Evolutionary conservation across 2,797 vertebrate species (phyloP).

Genomic region (Alosa sapidissima): DNA sequence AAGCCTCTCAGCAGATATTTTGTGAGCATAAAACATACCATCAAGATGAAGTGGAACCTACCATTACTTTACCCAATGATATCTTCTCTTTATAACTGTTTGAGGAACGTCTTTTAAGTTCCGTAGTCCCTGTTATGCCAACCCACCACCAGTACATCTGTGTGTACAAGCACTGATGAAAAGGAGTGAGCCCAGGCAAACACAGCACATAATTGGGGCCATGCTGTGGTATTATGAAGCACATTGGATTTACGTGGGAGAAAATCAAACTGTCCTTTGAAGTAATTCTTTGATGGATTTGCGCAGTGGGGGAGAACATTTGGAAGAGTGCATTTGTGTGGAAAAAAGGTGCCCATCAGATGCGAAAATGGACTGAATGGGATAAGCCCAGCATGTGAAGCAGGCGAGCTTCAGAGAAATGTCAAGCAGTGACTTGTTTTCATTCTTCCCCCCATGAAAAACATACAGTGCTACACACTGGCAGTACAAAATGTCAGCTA

Average conservation of each 20-base stretch:
- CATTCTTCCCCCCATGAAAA: not conserved
- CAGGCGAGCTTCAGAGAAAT: not conserved
- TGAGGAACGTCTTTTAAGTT: not conserved
- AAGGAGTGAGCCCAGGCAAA: conserved; percentile 21
- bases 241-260: conserved; percentile 35
- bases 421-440: conserved; percentile 13
- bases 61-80: too few relatives aligned
- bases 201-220: conserved; percentile 39
- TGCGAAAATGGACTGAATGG: conserved; percentile 13
- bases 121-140: not conserved
- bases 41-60: not conserved
- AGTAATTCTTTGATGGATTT: conserved; percentile 42
- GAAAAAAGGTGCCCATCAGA: conserved; percentile 9
- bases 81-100: not conserved
- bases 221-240: conserved; percentile 44
- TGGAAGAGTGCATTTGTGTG: not conserved
- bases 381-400: conserved; percentile 1
- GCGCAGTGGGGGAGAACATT: conserved; percentile 21
- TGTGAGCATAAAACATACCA: too few relatives aligned
- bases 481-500: not conserved
- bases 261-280: conserved; percentile 42
- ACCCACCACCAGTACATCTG: not conserved
- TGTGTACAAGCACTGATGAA: not conserved
- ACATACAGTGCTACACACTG: not conserved
- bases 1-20: too few relatives aligned